A percentile compares a stretch with the other conserved stretches of the same genome.
These are phyloP conservation scores for Drosophila glabriapex DNA, from an alignment of 2,888 invertebrate species.

Conservation along the genomic window DNA sequence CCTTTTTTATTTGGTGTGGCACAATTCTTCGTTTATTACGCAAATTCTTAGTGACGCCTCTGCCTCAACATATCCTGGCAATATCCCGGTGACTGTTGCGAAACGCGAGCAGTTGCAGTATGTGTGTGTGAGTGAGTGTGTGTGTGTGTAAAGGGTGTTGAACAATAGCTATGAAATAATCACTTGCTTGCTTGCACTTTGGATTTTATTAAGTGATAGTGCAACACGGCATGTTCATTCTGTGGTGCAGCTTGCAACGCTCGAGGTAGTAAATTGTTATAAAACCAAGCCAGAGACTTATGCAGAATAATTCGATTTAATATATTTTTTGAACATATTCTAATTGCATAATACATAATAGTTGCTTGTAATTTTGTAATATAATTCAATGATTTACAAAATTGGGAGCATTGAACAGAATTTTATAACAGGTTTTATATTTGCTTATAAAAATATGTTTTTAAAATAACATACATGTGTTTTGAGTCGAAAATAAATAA, in stretches of 20 bases:
- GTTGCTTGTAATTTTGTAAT: neutral
- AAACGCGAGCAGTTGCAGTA: conserved; percentile 3
- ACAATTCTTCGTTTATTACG: conserved; percentile 69
- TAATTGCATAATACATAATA: neutral
- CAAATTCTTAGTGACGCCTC: conserved; percentile 65
- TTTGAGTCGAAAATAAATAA: neutral
- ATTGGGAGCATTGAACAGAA: too few relatives aligned
- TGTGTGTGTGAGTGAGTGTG: neutral
- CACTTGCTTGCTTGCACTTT: conserved; percentile 78
- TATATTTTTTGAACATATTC: neutral
- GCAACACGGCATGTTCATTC: conserved; percentile 28
- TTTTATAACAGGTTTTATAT: too few relatives aligned
- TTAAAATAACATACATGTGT: neutral
- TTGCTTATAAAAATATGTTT: neutral
- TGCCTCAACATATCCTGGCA: conserved; percentile 25
- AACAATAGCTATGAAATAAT: conserved; percentile 79
- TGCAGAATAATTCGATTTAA: neutral
- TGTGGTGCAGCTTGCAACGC: conserved; percentile 29
- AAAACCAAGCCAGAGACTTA: neutral
- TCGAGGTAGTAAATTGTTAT: neutral
- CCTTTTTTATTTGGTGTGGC: conserved; percentile 28
- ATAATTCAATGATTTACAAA: too few relatives aligned
- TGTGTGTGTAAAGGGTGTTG: conserved; percentile 39
- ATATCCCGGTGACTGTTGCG: conserved; percentile 8
- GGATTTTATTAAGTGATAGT: conserved; percentile 70